phyloP scores from a whole-genome alignment of 2,888 invertebrate species.

The Oscheius onirici region DNA sequence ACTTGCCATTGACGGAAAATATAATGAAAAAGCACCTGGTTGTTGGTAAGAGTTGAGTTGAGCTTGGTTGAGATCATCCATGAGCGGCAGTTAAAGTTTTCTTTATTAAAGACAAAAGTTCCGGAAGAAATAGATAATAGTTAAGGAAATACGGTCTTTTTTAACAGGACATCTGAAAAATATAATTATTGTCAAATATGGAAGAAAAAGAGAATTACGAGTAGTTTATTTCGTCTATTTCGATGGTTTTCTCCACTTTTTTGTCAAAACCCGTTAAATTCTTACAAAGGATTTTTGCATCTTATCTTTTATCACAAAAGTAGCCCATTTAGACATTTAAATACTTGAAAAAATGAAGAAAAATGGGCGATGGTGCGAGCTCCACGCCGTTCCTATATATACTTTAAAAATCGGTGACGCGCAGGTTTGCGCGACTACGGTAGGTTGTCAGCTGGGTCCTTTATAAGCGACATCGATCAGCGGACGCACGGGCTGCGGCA shows the following conservation, averaged over 20 bases:
- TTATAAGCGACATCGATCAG: conserved; percentile 35
- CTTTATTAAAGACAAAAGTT: neutral
- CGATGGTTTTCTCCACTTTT: too few relatives aligned
- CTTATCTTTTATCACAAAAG: neutral
- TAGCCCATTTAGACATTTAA: neutral
- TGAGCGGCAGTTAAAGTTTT: conserved; percentile 3
- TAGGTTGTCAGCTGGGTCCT: conserved; percentile 28
- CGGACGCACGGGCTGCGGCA: conserved; percentile 19
- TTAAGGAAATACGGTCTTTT: neutral
- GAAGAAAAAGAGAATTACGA: too few relatives aligned
- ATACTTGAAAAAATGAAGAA: conserved; percentile 18
- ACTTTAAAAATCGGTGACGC: conserved; percentile 37
- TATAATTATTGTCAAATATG: neutral
- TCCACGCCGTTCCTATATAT: conserved; percentile 32
- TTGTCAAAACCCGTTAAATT: neutral
- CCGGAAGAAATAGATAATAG: neutral
- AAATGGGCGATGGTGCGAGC: conserved; percentile 26
- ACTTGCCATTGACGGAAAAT: neutral
- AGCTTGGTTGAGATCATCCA: conserved; percentile 22
- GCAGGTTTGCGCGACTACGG: conserved; percentile 29
- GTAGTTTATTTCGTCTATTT: too few relatives aligned
- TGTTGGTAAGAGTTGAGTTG: neutral
- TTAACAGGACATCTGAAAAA: neutral
- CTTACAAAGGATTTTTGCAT: neutral
- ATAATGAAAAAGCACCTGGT: conserved; percentile 10